phyloP scores from a whole-genome alignment of 2,888 invertebrate genomes.

The Zootermopsis nevadensis region DNA sequence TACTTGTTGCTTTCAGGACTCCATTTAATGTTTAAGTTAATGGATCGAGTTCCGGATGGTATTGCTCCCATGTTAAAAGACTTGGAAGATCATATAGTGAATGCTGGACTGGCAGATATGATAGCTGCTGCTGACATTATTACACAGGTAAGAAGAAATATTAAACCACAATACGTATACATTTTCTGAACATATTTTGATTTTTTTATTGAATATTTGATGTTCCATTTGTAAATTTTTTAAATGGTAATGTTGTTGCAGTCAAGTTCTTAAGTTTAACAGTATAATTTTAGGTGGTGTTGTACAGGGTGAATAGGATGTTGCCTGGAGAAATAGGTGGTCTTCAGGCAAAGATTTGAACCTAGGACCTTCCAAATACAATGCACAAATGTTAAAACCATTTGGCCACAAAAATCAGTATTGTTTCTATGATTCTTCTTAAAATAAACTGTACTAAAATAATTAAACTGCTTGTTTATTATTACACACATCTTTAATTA shows the following conservation, averaged over 20 bases:
- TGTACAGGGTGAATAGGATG: no score
- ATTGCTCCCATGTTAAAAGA: slow-evolving; percentile 92
- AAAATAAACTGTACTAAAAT: no score
- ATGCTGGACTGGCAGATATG: slow-evolving; percentile 96
- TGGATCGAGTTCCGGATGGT: slow-evolving; percentile 91
- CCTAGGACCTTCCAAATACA: no score
- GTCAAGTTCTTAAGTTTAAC: not conserved
- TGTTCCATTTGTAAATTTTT: not conserved
- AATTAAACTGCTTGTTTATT: no score
- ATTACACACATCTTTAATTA: no score
- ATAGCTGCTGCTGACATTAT: slow-evolving; percentile 95
- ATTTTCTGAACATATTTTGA: not conserved
- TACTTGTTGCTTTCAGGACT: slow-evolving; percentile 65
- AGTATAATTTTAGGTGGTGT: no score
- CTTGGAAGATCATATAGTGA: slow-evolving; percentile 92
- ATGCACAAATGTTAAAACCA: no score
- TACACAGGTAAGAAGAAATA: slow-evolving; percentile 70
- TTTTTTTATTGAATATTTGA: no score
- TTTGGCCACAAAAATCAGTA: no score
- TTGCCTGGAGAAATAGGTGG: no score
- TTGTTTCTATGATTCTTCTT: no score
- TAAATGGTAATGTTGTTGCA: not conserved
- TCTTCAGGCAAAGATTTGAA: no score
- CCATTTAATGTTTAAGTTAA: slow-evolving; percentile 75
- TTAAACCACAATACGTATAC: not conserved